A percentile compares a stretch with the other conserved stretches of the same genome.
phyloP scores from a whole-genome alignment of 2,888 invertebrate genomes.

The Prosapia bicincta region DNA sequence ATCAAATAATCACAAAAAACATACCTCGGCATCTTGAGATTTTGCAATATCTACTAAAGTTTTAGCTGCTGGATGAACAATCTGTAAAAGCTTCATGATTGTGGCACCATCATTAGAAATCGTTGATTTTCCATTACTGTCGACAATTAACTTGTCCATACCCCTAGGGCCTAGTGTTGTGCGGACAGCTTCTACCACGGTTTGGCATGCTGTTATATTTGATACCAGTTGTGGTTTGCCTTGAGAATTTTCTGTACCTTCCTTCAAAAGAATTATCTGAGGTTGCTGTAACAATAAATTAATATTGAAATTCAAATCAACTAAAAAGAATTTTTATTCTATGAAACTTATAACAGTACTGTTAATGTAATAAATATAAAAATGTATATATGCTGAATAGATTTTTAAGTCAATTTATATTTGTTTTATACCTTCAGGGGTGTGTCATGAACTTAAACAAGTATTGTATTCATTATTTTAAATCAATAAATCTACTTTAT shows the following conservation, averaged over 20 bases:
- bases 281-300: constrained; percentile 72
- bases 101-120: constrained; percentile 99
- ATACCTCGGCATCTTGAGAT: constrained; percentile 96
- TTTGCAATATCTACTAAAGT: constrained; percentile 98
- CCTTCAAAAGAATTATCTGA: constrained; percentile 94
- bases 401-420: no score
- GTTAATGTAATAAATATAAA: no score
- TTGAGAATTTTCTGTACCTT: constrained; percentile 95
- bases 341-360: no score
- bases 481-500: no score
- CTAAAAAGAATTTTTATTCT: no score
- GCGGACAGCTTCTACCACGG: constrained; percentile 92
- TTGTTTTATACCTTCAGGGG: no score
- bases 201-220: constrained; percentile 96
- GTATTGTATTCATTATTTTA: no score
- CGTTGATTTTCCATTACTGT: constrained; percentile 83
- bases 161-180: constrained; percentile 98
- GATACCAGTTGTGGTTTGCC: constrained; percentile 95
- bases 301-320: no score
- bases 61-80: constrained; percentile 97
- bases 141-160: constrained; percentile 98
- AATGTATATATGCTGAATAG: no score
- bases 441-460: no score
- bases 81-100: constrained; percentile 95
- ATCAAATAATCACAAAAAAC: no score